Evolutionary conservation across 1,140 invertebrate genomes (phyloP), one percentile per base, ranked within the genome.

Genomic region (Ips typographus): DNA sequence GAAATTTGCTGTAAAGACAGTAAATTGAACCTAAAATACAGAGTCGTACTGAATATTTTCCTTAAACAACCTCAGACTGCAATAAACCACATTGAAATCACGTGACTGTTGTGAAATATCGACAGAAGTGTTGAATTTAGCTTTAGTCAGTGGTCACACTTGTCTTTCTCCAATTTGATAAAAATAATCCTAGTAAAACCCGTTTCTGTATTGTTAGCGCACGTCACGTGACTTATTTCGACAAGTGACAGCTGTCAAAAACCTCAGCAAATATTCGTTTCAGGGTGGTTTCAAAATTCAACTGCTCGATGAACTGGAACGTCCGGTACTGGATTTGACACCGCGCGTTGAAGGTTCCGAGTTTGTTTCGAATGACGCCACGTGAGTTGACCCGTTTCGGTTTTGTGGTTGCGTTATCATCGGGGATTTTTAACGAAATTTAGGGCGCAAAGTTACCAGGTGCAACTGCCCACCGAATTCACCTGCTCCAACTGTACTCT

Each of bases 401-500:
- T n/a, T 59, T 8, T 6, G 44, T 6, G 44, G 1, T 49, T 6
- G 44, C 6, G 22, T 49, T 49, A 49, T 42, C 62, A 65, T 61
- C 59, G 55, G 55, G 70, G 66, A 69, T 73, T 77, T 78, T 22
- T 22, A 22, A 22, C 22, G 22, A 22, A 22, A 22, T 22, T 57
- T 83, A 97, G 95, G 2, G 91, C 93, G 1, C 92, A 96, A 78
- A 84, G 84, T 6, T 92, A 91, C 78, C 82, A 86, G 64, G 89
- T 98, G 0, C 88, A 85, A 39, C 81, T 98, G 47, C 94, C 95
- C 1, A 80, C 84, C 39, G 88, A 92, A 80, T 91, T 95, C 74
- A 90, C 89, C 5, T 98, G 96, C 77, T 85, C 84, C 41, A 93
- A 96, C 80, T 98, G 96, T 80, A 94, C 94, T 0, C 84, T 98